Conservation (phyloP, 2,113 vertebrate species). For the Gambusia affinis region DNA sequence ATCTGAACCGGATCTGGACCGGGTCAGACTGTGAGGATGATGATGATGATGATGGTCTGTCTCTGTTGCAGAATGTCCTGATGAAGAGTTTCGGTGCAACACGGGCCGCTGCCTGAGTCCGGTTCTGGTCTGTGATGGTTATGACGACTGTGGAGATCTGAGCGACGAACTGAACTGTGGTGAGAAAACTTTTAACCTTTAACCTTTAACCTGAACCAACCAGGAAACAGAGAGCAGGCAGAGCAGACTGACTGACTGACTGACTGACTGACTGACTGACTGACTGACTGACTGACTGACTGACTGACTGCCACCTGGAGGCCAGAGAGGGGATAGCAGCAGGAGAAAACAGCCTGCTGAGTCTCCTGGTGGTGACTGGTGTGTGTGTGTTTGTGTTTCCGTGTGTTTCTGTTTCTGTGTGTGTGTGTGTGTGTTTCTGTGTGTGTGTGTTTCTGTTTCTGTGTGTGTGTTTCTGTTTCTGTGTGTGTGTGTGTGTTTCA, state of each 20-base stretch:
- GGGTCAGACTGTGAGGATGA: not conserved
- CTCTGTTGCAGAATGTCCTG: slow-evolving; percentile 83
- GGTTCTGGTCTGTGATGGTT: slow-evolving; percentile 89
- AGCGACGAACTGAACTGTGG: slow-evolving; percentile 93
- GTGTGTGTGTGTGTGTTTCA: slow-evolving; percentile 48
- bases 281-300: no score
- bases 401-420: slow-evolving; percentile 38
- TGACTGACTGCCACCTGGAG: no score
- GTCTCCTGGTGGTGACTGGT: no score
- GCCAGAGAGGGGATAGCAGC: no score
- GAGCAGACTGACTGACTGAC: no score
- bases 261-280: no score
- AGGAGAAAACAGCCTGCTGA: no score
- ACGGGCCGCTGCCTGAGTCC: slow-evolving; percentile 89
- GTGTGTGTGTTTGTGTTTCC: slow-evolving; percentile 40
- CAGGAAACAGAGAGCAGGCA: no score
- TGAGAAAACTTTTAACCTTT: slow-evolving; percentile 51
- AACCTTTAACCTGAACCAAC: no score
- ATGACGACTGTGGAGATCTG: slow-evolving; percentile 95
- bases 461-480: not conserved
- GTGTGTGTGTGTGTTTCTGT: slow-evolving; percentile 69
- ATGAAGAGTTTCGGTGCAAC: slow-evolving; percentile 82
- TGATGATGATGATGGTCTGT: not conserved
- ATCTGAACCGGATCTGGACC: not conserved
- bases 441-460: slow-evolving; percentile 61